These are phyloP conservation scores for Bovichtus variegatus DNA, from an alignment of 2,797 vertebrate genomes.

Conservation along the genomic window DNA sequence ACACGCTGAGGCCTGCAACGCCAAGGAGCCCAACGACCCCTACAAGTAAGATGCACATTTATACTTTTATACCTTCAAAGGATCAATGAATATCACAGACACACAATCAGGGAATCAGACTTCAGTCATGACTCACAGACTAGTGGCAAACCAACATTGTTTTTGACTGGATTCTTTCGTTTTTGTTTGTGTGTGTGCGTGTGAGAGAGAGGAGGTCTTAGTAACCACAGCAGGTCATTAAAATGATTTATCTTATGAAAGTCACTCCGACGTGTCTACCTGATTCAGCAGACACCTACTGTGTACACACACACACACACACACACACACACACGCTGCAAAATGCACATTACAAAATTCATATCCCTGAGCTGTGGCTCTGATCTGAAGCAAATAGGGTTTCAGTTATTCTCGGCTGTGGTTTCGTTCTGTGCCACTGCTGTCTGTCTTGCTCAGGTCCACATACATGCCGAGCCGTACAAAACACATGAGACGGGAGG, in stretches of 20 bases:
- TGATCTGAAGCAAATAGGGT: not conserved
- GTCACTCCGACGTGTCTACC: not conserved
- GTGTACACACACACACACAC: not conserved
- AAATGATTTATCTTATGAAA: constrained; percentile 12
- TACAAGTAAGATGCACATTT: constrained; percentile 87
- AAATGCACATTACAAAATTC: not conserved
- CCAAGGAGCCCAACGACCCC: constrained; percentile 91
- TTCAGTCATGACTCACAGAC: not conserved
- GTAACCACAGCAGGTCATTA: not conserved
- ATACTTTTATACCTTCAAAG: not conserved
- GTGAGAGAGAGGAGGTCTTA: not conserved
- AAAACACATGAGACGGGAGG: constrained; percentile 2
- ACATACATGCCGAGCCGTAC: constrained; percentile 1
- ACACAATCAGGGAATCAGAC: constrained; percentile 3
- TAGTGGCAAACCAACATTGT: not conserved
- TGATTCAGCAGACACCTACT: not conserved
- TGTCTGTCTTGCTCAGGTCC: not conserved
- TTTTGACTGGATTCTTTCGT: not conserved
- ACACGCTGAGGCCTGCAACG: constrained; percentile 93
- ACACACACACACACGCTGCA: not conserved
- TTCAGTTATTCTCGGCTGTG: constrained; percentile 3
- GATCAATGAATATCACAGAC: not conserved
- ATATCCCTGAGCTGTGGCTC: not conserved
- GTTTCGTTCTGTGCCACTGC: constrained; percentile 2
- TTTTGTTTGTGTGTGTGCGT: too few relatives aligned